Conservation (phyloP, 2,113 vertebrate genomes). For the Podarcis muralis region DNA sequence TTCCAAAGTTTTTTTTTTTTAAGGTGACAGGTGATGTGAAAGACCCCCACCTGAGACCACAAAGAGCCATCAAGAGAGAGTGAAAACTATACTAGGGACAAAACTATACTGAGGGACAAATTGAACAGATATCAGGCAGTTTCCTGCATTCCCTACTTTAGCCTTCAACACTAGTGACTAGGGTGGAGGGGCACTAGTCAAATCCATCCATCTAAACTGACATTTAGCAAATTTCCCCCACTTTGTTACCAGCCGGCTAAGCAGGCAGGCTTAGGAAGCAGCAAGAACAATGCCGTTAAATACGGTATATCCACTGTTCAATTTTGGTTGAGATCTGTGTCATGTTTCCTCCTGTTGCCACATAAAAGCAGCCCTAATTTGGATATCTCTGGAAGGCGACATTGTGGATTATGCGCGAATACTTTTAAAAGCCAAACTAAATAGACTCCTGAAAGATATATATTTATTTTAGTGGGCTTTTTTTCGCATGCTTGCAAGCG, state of each 20-base stretch:
- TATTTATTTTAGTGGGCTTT: slow-evolving; percentile 32
- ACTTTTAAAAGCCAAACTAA: slow-evolving; percentile 32
- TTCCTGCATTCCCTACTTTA: not conserved
- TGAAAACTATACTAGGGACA: too few relatives aligned
- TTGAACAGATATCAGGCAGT: not conserved
- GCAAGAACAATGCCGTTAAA: not conserved
- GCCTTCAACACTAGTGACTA: not conserved
- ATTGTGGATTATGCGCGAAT: slow-evolving; percentile 18
- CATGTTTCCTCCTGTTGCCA: slow-evolving; percentile 4
- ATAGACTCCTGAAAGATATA: slow-evolving; percentile 21
- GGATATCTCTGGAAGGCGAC: slow-evolving; percentile 18
- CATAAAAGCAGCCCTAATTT: not conserved
- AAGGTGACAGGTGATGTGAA: not conserved
- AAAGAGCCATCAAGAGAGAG: too few relatives aligned
- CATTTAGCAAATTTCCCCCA: not conserved
- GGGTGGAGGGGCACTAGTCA: not conserved
- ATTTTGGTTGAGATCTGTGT: slow-evolving; percentile 19
- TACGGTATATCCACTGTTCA: not conserved
- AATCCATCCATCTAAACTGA: not conserved
- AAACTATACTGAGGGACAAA: not conserved
- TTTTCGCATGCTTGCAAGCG: slow-evolving; percentile 34
- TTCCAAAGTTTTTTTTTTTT: too few relatives aligned
- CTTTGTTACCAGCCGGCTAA: not conserved
- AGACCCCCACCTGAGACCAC: too few relatives aligned
- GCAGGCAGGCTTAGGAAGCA: not conserved